Base-by-base conservation (phyloP, 2,113 vertebrate genomes). In the Tupaia tana region DNA sequence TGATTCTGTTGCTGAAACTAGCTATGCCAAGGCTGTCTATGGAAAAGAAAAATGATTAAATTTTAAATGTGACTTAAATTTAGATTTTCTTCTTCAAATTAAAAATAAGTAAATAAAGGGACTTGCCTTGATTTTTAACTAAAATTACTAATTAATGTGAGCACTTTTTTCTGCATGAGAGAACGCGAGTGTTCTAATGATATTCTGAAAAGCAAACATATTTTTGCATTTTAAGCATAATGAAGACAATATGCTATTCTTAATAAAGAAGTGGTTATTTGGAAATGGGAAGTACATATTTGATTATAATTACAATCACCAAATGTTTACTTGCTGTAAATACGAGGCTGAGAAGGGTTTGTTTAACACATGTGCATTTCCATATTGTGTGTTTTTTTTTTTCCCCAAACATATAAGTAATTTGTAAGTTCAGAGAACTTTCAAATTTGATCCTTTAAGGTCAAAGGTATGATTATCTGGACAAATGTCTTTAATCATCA, bases 261-360 rank as follows among this genome's bases (percentile, higher is more conserved):
- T 94, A 93, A 91, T 89, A 86, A 86, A 86, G 71, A 77, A 69
- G 29, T 73, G 54, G 80, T 67, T 84, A 59, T 95, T 83, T 89
- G 73, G 85, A 31, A 52, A 69, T 3, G 3, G 74, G 58, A 95
- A 89, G 73, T 90, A 58, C 61, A 85, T 86, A 61, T 84, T 83
- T 89, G n/a, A 82, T 93, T 87, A 69, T 88, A 90, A 92, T 92
- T 83, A 77, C 6, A 81, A 63, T 67, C 31, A 56, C 64, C 90
- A 88, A 70, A 93, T 96, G 84, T 95, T 91, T 93, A 93, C 88
- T 93, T 63, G 81, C 71, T 90, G 15, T 90, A 87, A 89, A 54
- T 91, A 90, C 91, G 58, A 87, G 19, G 56, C 43, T 85, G 43
- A 80, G 63, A 77, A 71, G 88, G 34, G 10, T 73, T 83, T 83